These are phyloP conservation scores for Corythoichthys intestinalis DNA, from an alignment of 2,113 vertebrate genomes.

Conservation along the genomic window DNA sequence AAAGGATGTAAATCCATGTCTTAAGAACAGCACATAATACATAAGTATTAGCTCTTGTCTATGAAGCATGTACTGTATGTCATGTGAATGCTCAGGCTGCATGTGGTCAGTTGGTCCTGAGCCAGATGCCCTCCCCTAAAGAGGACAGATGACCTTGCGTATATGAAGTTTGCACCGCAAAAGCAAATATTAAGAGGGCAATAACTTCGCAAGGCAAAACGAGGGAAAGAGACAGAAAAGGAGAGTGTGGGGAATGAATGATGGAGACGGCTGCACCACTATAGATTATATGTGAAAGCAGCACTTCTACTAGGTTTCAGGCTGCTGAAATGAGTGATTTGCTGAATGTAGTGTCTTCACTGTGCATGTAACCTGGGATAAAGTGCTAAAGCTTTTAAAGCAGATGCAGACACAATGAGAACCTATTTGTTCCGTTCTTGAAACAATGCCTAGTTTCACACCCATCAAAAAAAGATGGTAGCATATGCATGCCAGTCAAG, in stretches of 20 bases:
- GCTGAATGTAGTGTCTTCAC: conserved; percentile 13
- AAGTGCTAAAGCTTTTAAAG: neutral
- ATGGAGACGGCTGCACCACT: conserved; percentile 62
- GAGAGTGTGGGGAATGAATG: conserved; percentile 22
- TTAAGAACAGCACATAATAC: neutral
- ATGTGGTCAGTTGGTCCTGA: conserved; percentile 42
- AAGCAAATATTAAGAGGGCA: conserved; percentile 46
- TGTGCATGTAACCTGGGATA: neutral
- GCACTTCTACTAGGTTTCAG: conserved; percentile 47
- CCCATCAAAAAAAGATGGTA: neutral
- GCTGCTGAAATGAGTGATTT: conserved; percentile 36
- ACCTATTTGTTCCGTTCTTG: too few species aligned
- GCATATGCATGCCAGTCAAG: neutral
- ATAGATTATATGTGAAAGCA: conserved; percentile 70
- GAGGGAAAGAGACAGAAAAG: conserved; percentile 27
- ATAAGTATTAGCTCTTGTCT: conserved; percentile 5
- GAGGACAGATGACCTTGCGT: conserved; percentile 50
- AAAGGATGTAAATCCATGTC: neutral
- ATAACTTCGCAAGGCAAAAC: conserved; percentile 39
- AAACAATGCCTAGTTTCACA: neutral
- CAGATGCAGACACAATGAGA: neutral
- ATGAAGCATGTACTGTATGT: conserved; percentile 4
- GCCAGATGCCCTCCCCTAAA: conserved; percentile 13
- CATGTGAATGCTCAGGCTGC: conserved; percentile 23
- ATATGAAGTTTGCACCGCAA: conserved; percentile 46